Percentiles rank a stretch among this genome's conserved stretches.
These are phyloP conservation scores for Chelonus insularis DNA, from an alignment of 1,140 invertebrate species.

Conservation along the genomic window DNA sequence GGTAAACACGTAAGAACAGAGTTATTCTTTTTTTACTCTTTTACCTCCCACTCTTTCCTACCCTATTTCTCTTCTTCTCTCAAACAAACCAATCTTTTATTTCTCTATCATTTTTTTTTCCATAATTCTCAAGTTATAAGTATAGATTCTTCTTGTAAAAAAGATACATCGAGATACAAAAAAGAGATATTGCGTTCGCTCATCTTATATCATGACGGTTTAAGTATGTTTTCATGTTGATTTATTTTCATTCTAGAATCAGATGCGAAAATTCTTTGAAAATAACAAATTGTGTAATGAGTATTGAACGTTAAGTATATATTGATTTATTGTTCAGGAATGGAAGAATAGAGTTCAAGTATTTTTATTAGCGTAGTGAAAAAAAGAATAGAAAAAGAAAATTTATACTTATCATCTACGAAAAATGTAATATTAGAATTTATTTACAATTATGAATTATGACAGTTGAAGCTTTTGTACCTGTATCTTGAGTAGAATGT, in stretches of 20 bases:
- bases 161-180: slow-evolving; percentile 16
- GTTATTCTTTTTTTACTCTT: slow-evolving; percentile 19
- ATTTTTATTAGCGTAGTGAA: no score
- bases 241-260: background rate
- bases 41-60: background rate
- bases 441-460: background rate
- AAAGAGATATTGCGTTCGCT: slow-evolving; percentile 7
- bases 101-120: background rate
- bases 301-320: no score
- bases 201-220: slow-evolving; percentile 9
- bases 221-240: slow-evolving; percentile 3
- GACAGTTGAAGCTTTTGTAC: background rate
- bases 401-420: no score
- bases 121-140: background rate
- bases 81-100: background rate
- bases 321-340: no score
- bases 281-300: no score
- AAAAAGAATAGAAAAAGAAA: no score
- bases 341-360: no score
- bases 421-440: no score
- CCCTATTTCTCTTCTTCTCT: background rate
- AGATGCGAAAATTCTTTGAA: background rate
- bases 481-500: no score
- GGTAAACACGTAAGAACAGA: slow-evolving; percentile 30
- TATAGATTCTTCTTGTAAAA: slow-evolving; percentile 4